Evolutionary conservation across 2,888 invertebrate genomes (phyloP), one percentile per base, ranked within the genome.

Genomic region (Epicampocera succincta): DNA sequence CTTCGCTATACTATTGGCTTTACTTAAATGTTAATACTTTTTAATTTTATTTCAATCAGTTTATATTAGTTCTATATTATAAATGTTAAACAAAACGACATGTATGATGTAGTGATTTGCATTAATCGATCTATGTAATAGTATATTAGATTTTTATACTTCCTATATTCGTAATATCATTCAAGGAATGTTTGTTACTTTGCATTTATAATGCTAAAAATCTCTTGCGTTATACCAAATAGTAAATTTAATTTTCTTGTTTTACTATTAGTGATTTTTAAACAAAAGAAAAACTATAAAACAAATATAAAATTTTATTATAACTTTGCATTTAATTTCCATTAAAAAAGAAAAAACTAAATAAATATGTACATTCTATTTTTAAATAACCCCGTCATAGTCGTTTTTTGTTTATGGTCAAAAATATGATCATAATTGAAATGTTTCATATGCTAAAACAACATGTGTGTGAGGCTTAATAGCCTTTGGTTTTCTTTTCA

Each of bases 1-100:
- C 74, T 82, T 78, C 40, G 81, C 78, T 65, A 65, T 65, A 52
- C 15, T 78, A 48, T 74, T 65, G 66, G 74, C 78, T 75, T 78
- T 82, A 78, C 71, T 82, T 82, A 77, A 81, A 58, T 69, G 56
- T 52, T 46, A 68, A 65, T 54, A 6, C 33, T 8, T 33, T 25
- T 66, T 60, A 77, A 69, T 65, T 74, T 60, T 73, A 54, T 29
- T 15, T 38, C 52, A 48, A 19, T 60, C 48, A 66, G 25, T 19
- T 60, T 42, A 75, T 8, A 60, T 48, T 75, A 54, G 71, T 48
- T 60, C 2, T 42, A 19, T 2, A 33, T 63, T 48, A 9, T 19
- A n/a, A 17, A 63, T 58, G 38, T 21, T 48, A 54, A 17, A 17
- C 56, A 19, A 25, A 63, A 56, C n/a, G 19, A 54, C 44, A 38